These are phyloP conservation scores for Cinara cedri DNA, from an alignment of 2,888 invertebrate genomes.

Conservation along the genomic window DNA sequence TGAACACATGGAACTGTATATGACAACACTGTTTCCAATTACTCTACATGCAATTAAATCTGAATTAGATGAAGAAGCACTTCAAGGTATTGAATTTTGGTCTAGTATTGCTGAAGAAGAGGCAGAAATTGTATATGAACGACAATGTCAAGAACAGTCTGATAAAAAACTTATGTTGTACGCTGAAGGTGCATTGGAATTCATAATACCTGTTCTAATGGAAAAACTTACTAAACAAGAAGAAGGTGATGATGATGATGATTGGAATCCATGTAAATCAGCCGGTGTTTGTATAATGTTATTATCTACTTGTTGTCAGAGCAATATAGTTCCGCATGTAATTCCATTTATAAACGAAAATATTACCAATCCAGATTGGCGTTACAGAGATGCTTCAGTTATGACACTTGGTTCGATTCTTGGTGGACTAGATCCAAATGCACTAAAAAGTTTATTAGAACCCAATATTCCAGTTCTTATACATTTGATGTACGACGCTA, in stretches of 20 bases:
- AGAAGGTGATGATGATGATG: constrained; percentile 96
- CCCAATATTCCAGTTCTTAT: constrained; percentile 97
- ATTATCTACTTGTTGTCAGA: constrained; percentile 95
- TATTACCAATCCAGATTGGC: constrained; percentile 92
- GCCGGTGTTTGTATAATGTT: constrained; percentile 99
- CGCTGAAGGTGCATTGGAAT: constrained; percentile 97
- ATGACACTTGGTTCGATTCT: constrained; percentile 94
- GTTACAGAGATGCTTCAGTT: constrained; percentile 91
- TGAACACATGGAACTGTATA: constrained; percentile 98
- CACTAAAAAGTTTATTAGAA: constrained; percentile 90
- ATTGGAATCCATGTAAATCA: constrained; percentile 99
- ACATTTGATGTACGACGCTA: constrained; percentile 89
- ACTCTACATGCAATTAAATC: constrained; percentile 98
- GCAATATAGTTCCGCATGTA: constrained; percentile 93
- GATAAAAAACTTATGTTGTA: constrained; percentile 88
- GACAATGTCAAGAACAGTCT: constrained; percentile 65
- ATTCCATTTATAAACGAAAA: constrained; percentile 95
- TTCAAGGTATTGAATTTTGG: constrained; percentile 99
- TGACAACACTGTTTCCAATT: constrained; percentile 98
- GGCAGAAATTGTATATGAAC: constrained; percentile 91
- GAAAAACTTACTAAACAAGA: constrained; percentile 95
- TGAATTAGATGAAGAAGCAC: constrained; percentile 91
- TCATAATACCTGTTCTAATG: constrained; percentile 90
- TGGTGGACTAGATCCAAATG: constrained; percentile 83
- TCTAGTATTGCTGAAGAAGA: constrained; percentile 98